Percentiles rank a stretch among this genome's conserved stretches.
phyloP scores from a whole-genome alignment of 1,140 invertebrate species.

The Halictus rubicundus region DNA sequence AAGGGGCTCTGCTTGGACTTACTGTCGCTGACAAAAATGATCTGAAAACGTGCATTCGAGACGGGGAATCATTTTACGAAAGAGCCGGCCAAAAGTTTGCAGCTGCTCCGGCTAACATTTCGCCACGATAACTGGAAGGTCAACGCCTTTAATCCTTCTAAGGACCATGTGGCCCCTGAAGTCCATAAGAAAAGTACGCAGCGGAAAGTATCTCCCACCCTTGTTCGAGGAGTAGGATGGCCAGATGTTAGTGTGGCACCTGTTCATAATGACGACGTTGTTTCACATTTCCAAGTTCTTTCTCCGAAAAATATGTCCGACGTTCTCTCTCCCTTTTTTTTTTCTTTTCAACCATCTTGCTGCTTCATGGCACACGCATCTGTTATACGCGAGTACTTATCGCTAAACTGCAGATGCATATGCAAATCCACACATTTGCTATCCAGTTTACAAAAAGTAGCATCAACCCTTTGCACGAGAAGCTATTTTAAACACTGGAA shows the following conservation, averaged over 20 bases:
- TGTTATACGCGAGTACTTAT: not conserved
- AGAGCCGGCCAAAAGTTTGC: constrained; percentile 17
- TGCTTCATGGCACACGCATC: too few species aligned
- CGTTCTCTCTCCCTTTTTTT: too few species aligned
- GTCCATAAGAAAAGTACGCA: constrained; percentile 14
- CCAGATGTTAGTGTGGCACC: constrained; percentile 31
- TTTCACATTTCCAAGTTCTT: constrained; percentile 24
- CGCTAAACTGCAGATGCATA: not conserved
- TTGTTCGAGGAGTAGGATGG: constrained; percentile 12
- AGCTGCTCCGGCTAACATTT: constrained; percentile 22
- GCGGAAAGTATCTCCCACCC: constrained; percentile 34
- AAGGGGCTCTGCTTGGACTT: not conserved
- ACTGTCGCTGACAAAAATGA: not conserved
- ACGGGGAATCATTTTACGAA: not conserved
- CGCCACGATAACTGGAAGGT: constrained; percentile 20
- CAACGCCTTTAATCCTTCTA: constrained; percentile 27
- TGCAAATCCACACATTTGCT: not conserved
- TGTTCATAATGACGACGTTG: constrained; percentile 37
- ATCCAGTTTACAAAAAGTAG: not conserved
- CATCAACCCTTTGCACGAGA: not conserved
- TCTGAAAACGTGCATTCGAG: not conserved
- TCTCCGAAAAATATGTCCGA: constrained; percentile 3
- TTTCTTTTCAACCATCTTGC: too few species aligned
- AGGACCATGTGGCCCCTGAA: constrained; percentile 31
- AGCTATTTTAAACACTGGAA: too few species aligned